phyloP scores from a whole-genome alignment of 2,888 invertebrate genomes.

The Poecilobothrus nobilitatus region DNA sequence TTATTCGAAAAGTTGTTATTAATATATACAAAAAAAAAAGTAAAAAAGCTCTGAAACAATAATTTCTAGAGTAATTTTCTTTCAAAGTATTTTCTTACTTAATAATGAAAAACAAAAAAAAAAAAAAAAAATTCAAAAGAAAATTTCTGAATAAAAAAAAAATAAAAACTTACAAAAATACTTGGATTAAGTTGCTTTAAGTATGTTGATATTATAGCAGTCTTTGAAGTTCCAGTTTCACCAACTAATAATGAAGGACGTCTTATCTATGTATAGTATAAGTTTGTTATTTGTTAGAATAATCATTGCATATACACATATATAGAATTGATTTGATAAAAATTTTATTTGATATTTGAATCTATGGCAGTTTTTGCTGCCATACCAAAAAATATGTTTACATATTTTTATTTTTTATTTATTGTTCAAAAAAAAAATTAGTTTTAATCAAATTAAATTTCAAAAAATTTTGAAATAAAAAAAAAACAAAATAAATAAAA shows the following conservation, averaged over 20 bases:
- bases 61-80: not conserved
- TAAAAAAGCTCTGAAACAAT: conserved; percentile 12
- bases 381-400: too few species aligned
- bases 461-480: too few species aligned
- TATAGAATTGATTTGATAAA: too few species aligned
- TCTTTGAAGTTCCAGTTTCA: conserved; percentile 88
- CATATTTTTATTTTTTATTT: too few species aligned
- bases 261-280: conserved; percentile 47
- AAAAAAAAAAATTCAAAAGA: not conserved
- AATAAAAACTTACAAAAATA: conserved; percentile 51
- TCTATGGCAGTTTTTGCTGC: too few species aligned
- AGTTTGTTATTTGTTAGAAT: not conserved
- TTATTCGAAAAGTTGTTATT: conserved; percentile 1
- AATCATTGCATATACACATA: too few species aligned
- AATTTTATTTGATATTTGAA: too few species aligned
- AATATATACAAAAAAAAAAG: conserved; percentile 14
- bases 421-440: too few species aligned
- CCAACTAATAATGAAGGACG: conserved; percentile 78
- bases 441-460: too few species aligned
- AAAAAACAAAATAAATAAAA: too few species aligned
- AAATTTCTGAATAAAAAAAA: not conserved
- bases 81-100: not conserved
- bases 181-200: conserved; percentile 60
- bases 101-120: not conserved
- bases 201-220: conserved; percentile 78